Conservation (phyloP, 2,113 vertebrate species). For the Sminthopsis crassicaudata region DNA sequence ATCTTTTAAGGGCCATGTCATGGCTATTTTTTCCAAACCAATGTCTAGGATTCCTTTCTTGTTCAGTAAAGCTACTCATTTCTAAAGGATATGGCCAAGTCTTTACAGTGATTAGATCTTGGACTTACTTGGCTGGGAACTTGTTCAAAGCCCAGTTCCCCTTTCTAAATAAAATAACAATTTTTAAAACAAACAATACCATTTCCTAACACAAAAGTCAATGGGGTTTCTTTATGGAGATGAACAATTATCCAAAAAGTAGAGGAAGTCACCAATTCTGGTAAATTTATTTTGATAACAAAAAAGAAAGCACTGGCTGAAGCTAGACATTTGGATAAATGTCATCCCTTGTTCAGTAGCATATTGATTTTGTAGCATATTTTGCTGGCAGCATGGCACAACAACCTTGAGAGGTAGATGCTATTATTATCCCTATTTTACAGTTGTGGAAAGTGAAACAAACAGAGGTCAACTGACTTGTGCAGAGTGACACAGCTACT, state of each 20-base stretch:
- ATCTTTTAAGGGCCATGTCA: not conserved
- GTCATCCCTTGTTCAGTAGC: too few relatives aligned
- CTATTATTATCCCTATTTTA: too few relatives aligned
- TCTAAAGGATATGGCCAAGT: not conserved
- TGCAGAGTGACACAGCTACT: too few relatives aligned
- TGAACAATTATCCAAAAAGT: not conserved
- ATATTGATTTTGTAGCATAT: not conserved
- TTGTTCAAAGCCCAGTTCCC: not conserved
- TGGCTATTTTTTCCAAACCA: not conserved
- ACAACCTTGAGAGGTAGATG: not conserved
- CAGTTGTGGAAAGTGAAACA: too few relatives aligned
- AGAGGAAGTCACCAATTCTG: not conserved
- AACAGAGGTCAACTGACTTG: too few relatives aligned
- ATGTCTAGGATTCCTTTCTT: not conserved
- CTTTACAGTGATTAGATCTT: not conserved
- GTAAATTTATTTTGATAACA: not conserved
- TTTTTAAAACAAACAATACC: not conserved
- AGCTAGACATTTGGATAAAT: not conserved
- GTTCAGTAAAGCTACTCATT: not conserved
- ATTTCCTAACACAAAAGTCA: not conserved
- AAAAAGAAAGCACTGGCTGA: not conserved
- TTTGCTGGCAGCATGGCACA: not conserved
- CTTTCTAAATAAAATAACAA: not conserved
- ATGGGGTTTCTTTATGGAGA: not conserved
- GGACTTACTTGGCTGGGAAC: not conserved